Evolutionary conservation across 2,797 vertebrate species (phyloP), one percentile per base, ranked within the genome.

Genomic region (Megalops cyprinoides): DNA sequence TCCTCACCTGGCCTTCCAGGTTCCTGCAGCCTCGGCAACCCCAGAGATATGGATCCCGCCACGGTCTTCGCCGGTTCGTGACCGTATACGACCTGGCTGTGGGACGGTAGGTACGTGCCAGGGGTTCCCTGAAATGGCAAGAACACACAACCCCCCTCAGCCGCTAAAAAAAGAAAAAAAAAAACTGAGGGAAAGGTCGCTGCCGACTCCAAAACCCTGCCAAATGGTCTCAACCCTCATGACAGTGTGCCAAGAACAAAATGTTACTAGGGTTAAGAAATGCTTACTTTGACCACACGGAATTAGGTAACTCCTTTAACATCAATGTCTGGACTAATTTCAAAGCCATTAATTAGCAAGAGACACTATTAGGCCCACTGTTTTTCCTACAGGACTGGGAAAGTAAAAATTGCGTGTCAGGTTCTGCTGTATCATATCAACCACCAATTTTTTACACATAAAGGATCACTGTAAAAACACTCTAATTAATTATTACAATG

Each of bases 31-130:
- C 98, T 95, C 46, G 98, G 98, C 83, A 99, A 91, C 71, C 98
- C 98, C 34, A 99, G 92, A 74, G 98, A 99, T 87, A 99, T 99
- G 49, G 98, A 99, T 78, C 98, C 98, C 83, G 96, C 97, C 0
- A 96, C 93, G 51, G 94, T 96, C 90, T 99, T 99, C 31, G 94
- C 91, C 73, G 95, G 89, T 83, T 99, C 98, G 85, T 96, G 96
- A 76, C 94, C 87, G 1, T 98, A 99, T 76, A 97, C 90, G 51
- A 93, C 89, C 85, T 99, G 96, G 86, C 89, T 94, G 83, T 96
- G 96, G 81, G 98, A 96, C 14, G 97, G 96, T 89, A 99, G 92
- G 80, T 99, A 99, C 79, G 97, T 97, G 85, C 98, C 98, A 84
- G 98, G 98, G 85, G 97, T 98, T 91, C 97, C 98, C 97, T 99